Evolutionary conservation across 1,140 invertebrate species (phyloP).

Genomic region (Oncopodura yosiiana): DNA sequence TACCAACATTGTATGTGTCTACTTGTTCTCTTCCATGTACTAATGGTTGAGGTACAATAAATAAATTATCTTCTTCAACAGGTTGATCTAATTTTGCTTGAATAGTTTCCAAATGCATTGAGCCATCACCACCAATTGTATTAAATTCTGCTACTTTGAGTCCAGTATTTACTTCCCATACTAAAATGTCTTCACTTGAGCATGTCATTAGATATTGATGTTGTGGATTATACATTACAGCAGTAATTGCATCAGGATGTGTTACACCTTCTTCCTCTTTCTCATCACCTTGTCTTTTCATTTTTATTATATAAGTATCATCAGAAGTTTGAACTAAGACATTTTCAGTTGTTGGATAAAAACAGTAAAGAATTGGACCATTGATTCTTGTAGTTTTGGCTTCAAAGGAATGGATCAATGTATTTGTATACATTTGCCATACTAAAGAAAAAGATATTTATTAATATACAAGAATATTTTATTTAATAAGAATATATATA

Average conservation of each 20-base stretch:
- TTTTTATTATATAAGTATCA: background rate
- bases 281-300: constrained; percentile 13
- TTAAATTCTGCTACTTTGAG: constrained; percentile 18
- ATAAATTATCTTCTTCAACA: constrained; percentile 19
- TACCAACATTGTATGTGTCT: constrained; percentile 20
- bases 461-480: no score
- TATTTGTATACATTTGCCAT: background rate
- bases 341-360: constrained; percentile 11
- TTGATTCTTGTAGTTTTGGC: constrained; percentile 3
- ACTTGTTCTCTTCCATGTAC: constrained; percentile 13
- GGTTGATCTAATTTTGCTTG: constrained; percentile 5
- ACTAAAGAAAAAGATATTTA: background rate
- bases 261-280: constrained; percentile 4
- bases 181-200: constrained; percentile 19
- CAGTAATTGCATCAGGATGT: constrained; percentile 15
- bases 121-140: constrained; percentile 22
- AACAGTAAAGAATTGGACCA: constrained; percentile 12
- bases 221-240: constrained; percentile 19
- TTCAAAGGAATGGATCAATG: constrained; percentile 10
- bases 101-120: constrained; percentile 27
- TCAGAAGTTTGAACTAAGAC: constrained; percentile 17
- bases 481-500: constrained; percentile 3
- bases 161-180: constrained; percentile 17
- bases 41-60: constrained; percentile 7
- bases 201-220: constrained; percentile 19